These are phyloP conservation scores for Acanthosepion lycidas DNA, from an alignment of 2,888 invertebrate species.

Conservation along the genomic window DNA sequence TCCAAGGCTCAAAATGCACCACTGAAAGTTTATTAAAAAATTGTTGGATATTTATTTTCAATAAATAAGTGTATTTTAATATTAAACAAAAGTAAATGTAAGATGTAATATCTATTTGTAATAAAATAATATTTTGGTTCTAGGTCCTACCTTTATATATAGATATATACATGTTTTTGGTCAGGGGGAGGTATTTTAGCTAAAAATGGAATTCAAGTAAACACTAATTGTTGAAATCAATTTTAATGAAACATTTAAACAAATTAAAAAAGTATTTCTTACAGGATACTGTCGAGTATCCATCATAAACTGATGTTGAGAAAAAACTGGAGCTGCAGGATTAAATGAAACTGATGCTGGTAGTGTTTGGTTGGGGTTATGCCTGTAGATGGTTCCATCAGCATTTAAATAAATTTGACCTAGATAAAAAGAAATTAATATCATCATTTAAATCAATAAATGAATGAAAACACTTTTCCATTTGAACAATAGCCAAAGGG, in stretches of 20 bases:
- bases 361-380: conserved; percentile 79
- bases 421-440: conserved; percentile 49
- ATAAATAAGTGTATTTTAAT: too few species aligned
- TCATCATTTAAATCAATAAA: not conserved
- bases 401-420: conserved; percentile 85
- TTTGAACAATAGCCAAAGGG: not conserved
- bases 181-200: too few species aligned
- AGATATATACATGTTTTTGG: too few species aligned
- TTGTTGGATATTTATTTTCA: too few species aligned
- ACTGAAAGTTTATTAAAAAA: too few species aligned
- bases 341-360: conserved; percentile 53
- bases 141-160: too few species aligned
- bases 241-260: not conserved
- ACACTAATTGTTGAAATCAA: not conserved
- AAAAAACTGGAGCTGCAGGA: conserved; percentile 46
- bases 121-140: too few species aligned
- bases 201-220: too few species aligned
- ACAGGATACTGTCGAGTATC: conserved; percentile 47
- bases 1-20: too few species aligned
- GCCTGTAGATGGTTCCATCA: conserved; percentile 85
- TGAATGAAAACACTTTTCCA: not conserved
- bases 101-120: too few species aligned
- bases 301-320: conserved; percentile 47
- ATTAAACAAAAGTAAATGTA: too few species aligned
- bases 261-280: not conserved